Evolutionary conservation across 2,113 vertebrate species (phyloP).

Genomic region (Upupa epops): DNA sequence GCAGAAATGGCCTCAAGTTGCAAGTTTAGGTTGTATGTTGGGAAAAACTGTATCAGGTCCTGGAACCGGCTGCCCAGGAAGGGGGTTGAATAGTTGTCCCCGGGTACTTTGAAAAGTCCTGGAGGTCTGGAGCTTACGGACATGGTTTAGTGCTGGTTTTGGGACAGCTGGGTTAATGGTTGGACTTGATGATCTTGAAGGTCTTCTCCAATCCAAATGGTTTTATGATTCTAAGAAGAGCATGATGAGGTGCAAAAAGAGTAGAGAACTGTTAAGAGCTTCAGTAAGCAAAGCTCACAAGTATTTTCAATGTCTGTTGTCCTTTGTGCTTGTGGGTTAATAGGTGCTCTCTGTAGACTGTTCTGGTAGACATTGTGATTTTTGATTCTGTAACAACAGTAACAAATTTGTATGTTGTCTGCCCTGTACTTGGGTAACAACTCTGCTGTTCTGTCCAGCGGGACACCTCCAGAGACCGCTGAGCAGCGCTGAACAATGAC

Average conservation of each 20-base stretch:
- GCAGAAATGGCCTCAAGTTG: too few relatives aligned
- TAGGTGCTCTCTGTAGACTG: not conserved
- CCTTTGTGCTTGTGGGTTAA: not conserved
- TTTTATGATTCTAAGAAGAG: not conserved
- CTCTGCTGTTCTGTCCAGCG: not conserved
- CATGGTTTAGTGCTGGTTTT: too few relatives aligned
- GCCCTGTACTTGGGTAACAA: accelerated
- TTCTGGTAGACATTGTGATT: not conserved
- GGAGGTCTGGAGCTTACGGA: too few relatives aligned
- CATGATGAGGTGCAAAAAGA: not conserved
- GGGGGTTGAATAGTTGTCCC: too few relatives aligned
- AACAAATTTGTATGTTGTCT: not conserved
- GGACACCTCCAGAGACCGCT: not conserved
- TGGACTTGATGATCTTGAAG: too few relatives aligned
- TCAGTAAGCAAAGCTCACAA: not conserved
- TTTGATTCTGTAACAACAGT: not conserved
- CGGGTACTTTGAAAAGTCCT: too few relatives aligned
- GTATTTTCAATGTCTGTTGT: accelerated
- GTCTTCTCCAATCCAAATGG: too few relatives aligned
- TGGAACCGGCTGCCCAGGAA: too few relatives aligned
- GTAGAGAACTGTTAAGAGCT: not conserved
- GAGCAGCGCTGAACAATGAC: accelerated
- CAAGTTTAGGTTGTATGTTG: too few relatives aligned
- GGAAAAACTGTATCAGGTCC: too few relatives aligned
- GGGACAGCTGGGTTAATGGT: too few relatives aligned